Evolutionary conservation across 1,140 invertebrate species (phyloP), one percentile per base, ranked within the genome.

Genomic region (Kradibia gibbosae): DNA sequence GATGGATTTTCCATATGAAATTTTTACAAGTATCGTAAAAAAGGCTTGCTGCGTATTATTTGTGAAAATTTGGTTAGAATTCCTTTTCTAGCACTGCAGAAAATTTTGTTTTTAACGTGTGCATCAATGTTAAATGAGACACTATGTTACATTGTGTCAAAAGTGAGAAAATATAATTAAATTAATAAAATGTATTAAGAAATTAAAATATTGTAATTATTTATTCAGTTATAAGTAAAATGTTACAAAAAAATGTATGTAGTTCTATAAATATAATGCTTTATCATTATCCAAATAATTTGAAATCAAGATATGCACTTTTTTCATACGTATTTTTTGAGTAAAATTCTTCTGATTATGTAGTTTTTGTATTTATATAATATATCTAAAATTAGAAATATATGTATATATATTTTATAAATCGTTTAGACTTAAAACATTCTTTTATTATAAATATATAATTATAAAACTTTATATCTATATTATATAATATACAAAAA

Each of bases 181-280:
- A 80, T 75, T 81, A 81, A 81, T 81, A 81, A 50, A 7, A 62
- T 45, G 67, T 81, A 55, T 70, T 74, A 74, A 80, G 53, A 5
- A 28, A 76, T 25, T 11, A 75, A 25, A 60, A 45, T 72, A 72
- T 2, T 48, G n/a, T 72, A 48, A 48, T 50, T 72, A 10, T 48
- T 72, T 67, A 31, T 39, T 39, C 10, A 4, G 10, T 39, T 67
- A 17, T 8, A 62, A 62, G n/a, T n/a, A n/a, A n/a, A n/a, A n/a
- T n/a, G n/a, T n/a, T n/a, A n/a, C n/a, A n/a, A n/a, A n/a, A n/a
- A n/a, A n/a, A n/a, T n/a, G n/a, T n/a, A n/a, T n/a, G n/a, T n/a
- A n/a, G n/a, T n/a, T n/a, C n/a, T n/a, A n/a, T n/a, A n/a, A n/a
- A n/a, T n/a, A n/a, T n/a, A n/a, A n/a, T n/a, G n/a, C n/a, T n/a